A percentile compares a stretch with the other conserved stretches of the same genome.
Evolutionary conservation across 30 jellyfish, hydroid and myxozoan species (phyloP).

Genomic region (Aurelia sp.): DNA sequence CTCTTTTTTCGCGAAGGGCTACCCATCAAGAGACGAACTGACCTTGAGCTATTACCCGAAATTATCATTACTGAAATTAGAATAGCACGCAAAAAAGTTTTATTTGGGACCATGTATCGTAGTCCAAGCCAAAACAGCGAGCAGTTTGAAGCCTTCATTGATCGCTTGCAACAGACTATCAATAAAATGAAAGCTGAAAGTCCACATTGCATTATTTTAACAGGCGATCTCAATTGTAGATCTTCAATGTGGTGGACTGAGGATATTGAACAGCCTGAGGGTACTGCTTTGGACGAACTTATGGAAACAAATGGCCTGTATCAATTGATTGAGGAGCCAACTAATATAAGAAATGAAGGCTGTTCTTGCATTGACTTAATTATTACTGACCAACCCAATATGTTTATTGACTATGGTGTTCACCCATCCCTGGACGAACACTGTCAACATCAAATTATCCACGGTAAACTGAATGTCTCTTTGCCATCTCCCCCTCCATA

Average conservation of each 20-base stretch:
- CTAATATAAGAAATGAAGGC: too few species aligned
- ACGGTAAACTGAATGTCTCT: conserved; percentile 32
- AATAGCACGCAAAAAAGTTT: conserved; percentile 38
- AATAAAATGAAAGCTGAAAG: conserved; percentile 54
- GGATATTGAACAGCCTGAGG: conserved; percentile 41
- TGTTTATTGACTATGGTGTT: too few species aligned
- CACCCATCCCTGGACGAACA: too few species aligned
- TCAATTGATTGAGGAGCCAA: too few species aligned
- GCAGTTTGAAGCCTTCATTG: too few species aligned
- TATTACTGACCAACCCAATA: too few species aligned
- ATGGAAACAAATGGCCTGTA: too few species aligned
- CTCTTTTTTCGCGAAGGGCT: conserved; percentile 60
- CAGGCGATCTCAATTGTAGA: background rate
- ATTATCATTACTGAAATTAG: conserved; percentile 45
- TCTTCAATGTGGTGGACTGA: conserved; percentile 66
- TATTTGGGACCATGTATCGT: background rate
- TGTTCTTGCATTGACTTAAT: too few species aligned
- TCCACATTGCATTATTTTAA: conserved; percentile 50
- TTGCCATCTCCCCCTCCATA: conserved; percentile 51
- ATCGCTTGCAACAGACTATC: conserved; percentile 12
- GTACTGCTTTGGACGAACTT: too few species aligned
- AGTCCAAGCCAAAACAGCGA: too few species aligned
- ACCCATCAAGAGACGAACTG: conserved; percentile 53
- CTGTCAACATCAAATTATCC: background rate
- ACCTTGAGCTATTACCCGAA: background rate